phyloP scores from a whole-genome alignment of 2,113 vertebrate species.

The Scopus umbretta region DNA sequence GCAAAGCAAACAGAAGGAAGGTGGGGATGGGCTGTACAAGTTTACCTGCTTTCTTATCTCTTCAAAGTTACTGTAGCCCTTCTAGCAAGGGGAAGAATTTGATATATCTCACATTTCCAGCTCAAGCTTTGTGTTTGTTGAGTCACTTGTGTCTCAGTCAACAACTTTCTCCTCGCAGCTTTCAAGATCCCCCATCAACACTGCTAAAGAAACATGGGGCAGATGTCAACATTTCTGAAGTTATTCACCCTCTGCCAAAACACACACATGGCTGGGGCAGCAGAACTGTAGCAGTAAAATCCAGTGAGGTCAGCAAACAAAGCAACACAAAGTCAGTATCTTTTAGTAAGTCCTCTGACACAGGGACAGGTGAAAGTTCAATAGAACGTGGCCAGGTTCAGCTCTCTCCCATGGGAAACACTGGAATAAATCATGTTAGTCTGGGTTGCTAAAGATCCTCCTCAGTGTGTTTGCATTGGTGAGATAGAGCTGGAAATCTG shows the following conservation, averaged over 20 bases:
- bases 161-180: background rate
- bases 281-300: conserved; percentile 10
- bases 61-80: background rate
- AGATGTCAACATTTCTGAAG: conserved; percentile 18
- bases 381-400: background rate
- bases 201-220: background rate
- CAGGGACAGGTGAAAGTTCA: conserved; percentile 7
- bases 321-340: background rate
- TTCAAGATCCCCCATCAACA: background rate
- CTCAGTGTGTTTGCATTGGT: background rate
- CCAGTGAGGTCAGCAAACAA: conserved; percentile 17
- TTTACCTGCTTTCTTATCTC: background rate
- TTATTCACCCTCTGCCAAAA: conserved; percentile 28
- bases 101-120: background rate
- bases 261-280: background rate
- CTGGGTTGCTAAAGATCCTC: background rate
- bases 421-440: background rate
- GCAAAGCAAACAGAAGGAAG: conserved; percentile 21
- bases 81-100: background rate
- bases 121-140: background rate
- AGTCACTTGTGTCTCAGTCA: background rate
- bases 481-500: background rate
- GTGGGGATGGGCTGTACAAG: background rate
- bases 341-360: conserved; percentile 9
- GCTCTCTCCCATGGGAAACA: background rate